A percentile compares a stretch with the other conserved stretches of the same genome.
Conservation (phyloP, 2,797 vertebrate genomes). For the Aphelocoma californica region DNA sequence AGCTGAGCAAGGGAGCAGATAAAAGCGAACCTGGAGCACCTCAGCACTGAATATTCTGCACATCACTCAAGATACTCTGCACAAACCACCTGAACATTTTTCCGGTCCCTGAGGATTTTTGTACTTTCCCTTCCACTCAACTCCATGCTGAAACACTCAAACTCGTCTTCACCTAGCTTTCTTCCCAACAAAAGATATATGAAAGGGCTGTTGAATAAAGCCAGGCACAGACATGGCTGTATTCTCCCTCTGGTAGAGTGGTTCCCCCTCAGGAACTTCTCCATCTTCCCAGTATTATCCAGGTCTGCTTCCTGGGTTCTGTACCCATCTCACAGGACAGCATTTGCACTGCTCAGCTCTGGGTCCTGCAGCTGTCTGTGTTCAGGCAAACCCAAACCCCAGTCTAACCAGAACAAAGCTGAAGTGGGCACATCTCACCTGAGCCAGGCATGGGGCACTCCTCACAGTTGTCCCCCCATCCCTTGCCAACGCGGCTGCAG, state of each 20-base stretch:
- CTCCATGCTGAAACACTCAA: not conserved
- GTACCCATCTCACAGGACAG: not conserved
- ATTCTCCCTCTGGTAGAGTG: not conserved
- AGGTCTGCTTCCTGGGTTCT: not conserved
- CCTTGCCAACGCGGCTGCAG: conserved; percentile 96
- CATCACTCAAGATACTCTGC: not conserved
- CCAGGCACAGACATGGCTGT: not conserved
- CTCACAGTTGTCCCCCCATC: conserved; percentile 89
- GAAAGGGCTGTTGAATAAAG: not conserved
- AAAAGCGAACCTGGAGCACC: not conserved
- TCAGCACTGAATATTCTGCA: not conserved
- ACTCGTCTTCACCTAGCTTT: not conserved
- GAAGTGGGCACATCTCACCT: conserved; percentile 72
- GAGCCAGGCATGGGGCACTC: conserved; percentile 88
- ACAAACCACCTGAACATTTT: not conserved
- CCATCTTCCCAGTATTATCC: not conserved
- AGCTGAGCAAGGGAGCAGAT: not conserved
- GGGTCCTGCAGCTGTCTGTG: not conserved
- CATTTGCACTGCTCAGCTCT: not conserved
- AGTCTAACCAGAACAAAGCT: not conserved
- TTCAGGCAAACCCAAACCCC: not conserved
- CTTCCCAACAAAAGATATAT: not conserved
- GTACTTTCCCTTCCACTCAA: not conserved
- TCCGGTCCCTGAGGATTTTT: not conserved
- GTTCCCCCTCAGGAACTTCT: not conserved